Base-by-base conservation (phyloP, 53 echinoderm and acorn worm genomes). In the Pentamera pediparva region DNA sequence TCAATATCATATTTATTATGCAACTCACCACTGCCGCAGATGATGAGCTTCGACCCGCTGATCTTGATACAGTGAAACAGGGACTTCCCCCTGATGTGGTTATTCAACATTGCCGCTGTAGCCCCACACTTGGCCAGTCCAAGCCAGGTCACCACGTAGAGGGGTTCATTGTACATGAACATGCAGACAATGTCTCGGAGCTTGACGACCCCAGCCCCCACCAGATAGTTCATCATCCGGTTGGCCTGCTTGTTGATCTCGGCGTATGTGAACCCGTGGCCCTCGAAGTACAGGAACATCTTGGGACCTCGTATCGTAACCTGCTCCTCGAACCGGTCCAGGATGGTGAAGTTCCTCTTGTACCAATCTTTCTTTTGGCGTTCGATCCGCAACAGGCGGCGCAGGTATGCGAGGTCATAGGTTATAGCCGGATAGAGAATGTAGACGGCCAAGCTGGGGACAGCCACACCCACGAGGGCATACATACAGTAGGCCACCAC, bases 151-250 rank as follows among this genome's bases (percentile, higher is more conserved):
- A 63, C 89, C 1, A 90, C 74, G 38, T 75, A 94, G 17, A 76
- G 69, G 1, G 94, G 94, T 34, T 90, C 89, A 34, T 94, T 94
- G 47, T 78, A 70, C 90, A 94, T 85, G 26, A 94, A 77, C 3
- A 94, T 31, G 20, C 87, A 84, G 4, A 85, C 82, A 4, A 86
- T 78, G 50, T 89, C 89, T 26, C 70, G 28, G 33, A 19, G 62
- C 34, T 61, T 69, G 9, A 89, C 79, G 31, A 56, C 82, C 20
- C 77, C 72, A 25, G 72, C 73, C 2, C 35, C 8, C 2, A 72
- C 52, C 20, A 72, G 7, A 21, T 72, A 72, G 27, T 72, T 37
- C 25, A 25, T 54, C 1, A 92, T 62, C 37, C 55, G 72, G 54
- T 89, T 92, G 31, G 86, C 79, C 28, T 76, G 39, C 27, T 24